Conservation (phyloP, 1,140 invertebrate genomes). For the Drosophila virilis region DNA sequence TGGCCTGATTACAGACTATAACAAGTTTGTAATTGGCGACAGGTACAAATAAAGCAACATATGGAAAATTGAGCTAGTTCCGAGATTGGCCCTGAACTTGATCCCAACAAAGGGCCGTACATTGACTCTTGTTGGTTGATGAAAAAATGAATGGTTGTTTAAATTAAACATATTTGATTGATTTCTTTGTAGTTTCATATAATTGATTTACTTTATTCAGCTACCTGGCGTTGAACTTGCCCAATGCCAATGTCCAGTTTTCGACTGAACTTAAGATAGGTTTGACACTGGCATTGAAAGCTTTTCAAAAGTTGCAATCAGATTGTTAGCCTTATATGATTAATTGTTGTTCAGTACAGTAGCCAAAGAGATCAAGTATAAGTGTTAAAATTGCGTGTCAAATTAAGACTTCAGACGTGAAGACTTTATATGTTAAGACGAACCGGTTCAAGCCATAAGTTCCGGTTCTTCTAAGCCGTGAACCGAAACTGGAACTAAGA, state of each 20-base stretch:
- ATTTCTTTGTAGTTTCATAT: slow-evolving; percentile 16
- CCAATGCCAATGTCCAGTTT: slow-evolving; percentile 33
- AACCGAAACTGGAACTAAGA: neutral
- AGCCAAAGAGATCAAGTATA: slow-evolving; percentile 8
- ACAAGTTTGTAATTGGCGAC: slow-evolving; percentile 26
- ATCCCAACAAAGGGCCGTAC: slow-evolving; percentile 5
- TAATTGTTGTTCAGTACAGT: neutral
- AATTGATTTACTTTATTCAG: slow-evolving; percentile 26
- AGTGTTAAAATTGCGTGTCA: neutral
- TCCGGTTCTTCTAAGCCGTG: too few species aligned
- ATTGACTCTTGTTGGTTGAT: slow-evolving; percentile 15
- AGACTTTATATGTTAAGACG: too few species aligned
- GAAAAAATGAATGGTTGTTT: neutral
- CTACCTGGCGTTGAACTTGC: slow-evolving; percentile 23
- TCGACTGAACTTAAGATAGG: slow-evolving; percentile 1
- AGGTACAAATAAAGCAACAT: neutral
- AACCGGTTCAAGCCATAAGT: too few species aligned
- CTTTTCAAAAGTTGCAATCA: slow-evolving; percentile 2
- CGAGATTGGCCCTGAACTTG: slow-evolving; percentile 17
- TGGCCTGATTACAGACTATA: slow-evolving; percentile 24
- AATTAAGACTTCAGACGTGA: too few species aligned
- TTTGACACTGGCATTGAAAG: slow-evolving; percentile 34
- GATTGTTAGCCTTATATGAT: neutral
- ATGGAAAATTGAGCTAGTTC: neutral
- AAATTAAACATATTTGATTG: slow-evolving; percentile 16